Evolutionary conservation across 2,113 vertebrate species (phyloP).

Genomic region (Maccullochella peelii): DNA sequence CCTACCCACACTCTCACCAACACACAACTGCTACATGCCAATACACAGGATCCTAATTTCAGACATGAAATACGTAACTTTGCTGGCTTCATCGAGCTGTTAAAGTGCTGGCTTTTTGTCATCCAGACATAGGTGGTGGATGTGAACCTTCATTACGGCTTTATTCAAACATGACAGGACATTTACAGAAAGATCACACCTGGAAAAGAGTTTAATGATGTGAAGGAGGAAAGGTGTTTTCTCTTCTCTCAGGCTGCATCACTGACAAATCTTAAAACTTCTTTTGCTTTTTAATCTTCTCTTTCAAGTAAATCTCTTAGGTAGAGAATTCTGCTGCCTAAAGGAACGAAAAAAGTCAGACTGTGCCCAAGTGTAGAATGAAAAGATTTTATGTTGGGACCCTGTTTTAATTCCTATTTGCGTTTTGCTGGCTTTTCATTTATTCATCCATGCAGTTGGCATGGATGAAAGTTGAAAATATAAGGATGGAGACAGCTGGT

Average conservation of each 20-base stretch:
- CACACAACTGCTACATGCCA: conserved; percentile 30
- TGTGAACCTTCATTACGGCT: background rate
- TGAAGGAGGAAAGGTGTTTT: background rate
- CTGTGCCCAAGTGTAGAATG: background rate
- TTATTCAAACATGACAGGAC: background rate
- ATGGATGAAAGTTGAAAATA: background rate
- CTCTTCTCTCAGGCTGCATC: background rate
- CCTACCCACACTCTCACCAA: conserved; percentile 12
- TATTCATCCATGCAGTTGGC: background rate
- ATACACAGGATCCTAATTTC: background rate
- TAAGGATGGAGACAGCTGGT: background rate
- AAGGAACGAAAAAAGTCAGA: background rate
- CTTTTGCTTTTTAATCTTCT: conserved; percentile 2
- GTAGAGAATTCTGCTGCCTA: background rate
- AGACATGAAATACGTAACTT: background rate
- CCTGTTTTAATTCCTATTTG: background rate
- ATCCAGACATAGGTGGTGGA: background rate
- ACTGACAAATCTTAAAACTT: background rate
- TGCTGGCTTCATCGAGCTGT: background rate
- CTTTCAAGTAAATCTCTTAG: background rate
- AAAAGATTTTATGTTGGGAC: background rate
- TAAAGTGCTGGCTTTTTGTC: background rate
- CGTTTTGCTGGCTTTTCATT: background rate
- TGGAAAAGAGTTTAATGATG: conserved; percentile 2
- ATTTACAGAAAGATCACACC: background rate